Evolutionary conservation across 2,888 invertebrate genomes (phyloP), one percentile per base, ranked within the genome.

Genomic region (Drosophila subquinaria): DNA sequence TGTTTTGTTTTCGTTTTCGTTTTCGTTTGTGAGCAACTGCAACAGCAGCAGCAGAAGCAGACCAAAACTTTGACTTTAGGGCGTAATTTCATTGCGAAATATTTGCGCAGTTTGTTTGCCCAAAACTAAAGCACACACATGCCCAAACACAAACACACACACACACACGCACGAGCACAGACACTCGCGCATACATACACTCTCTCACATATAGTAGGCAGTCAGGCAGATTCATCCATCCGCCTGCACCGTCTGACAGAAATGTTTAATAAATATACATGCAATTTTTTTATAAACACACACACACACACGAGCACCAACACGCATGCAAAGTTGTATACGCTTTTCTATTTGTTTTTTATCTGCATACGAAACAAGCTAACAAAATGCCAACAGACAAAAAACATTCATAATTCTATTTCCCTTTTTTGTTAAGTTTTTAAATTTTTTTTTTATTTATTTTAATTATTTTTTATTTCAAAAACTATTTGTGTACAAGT

Each of bases 41-140:
- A 65, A 51, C 51, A 60, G 67, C 30, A 13, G 8, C 8, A 33
- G 33, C 10, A 17, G 30, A 35, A 45, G 57, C 53, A 67, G 68
- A 51, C 70, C 68, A 82, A 86, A 82, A 83, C 73, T 83, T 83
- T 86, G 83, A 86, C 86, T 83, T 86, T 77, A 79, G 83, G 83
- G 79, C 83, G 83, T 83, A 86, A 86, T 83, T 83, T 83, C 79
- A 83, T 83, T 83, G 83, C 79, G 83, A 86, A 83, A 86, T 79
- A 83, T 83, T 86, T 83, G 80, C 78, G 43, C 69, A 73, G 77
- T 74, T 78, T 77, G 74, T 77, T 77, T 76, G 65, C 42, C 66
- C 73, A 66, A 69, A 73, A 66, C 57, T 76, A 76, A 67, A 72
- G 75, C 51, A 45, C 55, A 64, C 73, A 55, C 63, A 67, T 68